phyloP scores from a whole-genome alignment of 2,113 vertebrate species.

The Casuarius casuarius region DNA sequence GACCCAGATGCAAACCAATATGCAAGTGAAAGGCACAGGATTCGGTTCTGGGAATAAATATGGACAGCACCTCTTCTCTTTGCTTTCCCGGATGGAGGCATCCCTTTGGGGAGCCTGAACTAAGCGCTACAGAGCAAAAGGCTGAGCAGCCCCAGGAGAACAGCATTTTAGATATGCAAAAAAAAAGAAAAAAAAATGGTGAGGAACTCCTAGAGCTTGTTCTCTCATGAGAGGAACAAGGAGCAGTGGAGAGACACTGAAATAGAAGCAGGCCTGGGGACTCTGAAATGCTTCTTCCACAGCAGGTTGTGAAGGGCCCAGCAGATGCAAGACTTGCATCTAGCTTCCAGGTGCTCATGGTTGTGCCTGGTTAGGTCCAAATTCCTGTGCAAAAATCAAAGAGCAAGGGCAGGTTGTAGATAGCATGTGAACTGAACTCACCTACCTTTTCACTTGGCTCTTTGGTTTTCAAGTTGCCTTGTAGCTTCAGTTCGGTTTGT shows the following conservation, averaged over 20 bases:
- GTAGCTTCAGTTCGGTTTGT: not conserved
- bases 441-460: accelerated
- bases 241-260: not conserved
- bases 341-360: not conserved
- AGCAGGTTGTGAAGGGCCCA: not conserved
- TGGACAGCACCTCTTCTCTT: not conserved
- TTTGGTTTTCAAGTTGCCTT: not conserved
- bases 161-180: not conserved
- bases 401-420: not conserved
- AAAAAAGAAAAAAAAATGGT: not conserved
- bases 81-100: not conserved
- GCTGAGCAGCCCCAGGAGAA: not conserved
- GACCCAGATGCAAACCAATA: not conserved
- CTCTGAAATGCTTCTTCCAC: accelerated
- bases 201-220: not conserved
- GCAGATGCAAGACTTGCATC: not conserved
- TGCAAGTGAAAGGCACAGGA: not conserved
- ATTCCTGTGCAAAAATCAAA: not conserved
- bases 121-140: not conserved
- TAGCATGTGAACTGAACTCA: not conserved
- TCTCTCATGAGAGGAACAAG: not conserved
- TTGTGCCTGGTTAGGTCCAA: not conserved
- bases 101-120: not conserved
- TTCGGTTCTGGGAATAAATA: not conserved
- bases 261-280: not conserved